Conservation (phyloP, 1,140 invertebrate species). For the Pseudobourletiella spinata region DNA sequence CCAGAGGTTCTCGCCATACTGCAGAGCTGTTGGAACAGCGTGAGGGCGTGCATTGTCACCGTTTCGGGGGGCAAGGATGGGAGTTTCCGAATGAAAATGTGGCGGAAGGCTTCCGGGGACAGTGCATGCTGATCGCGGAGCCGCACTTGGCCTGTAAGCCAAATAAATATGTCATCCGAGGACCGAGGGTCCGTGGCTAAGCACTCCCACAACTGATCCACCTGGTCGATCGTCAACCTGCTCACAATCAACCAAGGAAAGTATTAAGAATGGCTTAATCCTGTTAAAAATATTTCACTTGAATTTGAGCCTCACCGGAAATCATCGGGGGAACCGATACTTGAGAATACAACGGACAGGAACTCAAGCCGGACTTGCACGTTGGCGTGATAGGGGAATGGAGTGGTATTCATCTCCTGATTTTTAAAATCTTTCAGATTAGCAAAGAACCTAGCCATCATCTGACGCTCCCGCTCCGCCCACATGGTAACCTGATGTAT, state of each 20-base stretch:
- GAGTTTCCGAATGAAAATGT: constrained; percentile 80
- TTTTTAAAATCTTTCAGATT: constrained; percentile 51
- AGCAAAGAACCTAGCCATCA: constrained; percentile 88
- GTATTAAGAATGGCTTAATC: constrained; percentile 21
- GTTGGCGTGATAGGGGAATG: constrained; percentile 76
- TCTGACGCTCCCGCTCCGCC: constrained; percentile 78
- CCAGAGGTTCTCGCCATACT: constrained; percentile 66
- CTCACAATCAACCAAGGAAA: constrained; percentile 37
- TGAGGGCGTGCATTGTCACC: constrained; percentile 83
- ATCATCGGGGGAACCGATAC: constrained; percentile 72
- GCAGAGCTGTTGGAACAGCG: constrained; percentile 81
- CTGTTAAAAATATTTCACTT: constrained; percentile 33
- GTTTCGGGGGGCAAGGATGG: constrained; percentile 75
- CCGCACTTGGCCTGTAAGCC: constrained; percentile 51
- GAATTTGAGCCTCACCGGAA: constrained; percentile 66
- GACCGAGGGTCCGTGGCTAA: constrained; percentile 71
- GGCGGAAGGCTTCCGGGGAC: constrained; percentile 70
- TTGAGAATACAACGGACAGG: constrained; percentile 83
- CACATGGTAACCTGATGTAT: constrained; percentile 68
- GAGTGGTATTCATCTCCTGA: constrained; percentile 41
- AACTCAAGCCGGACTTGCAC: constrained; percentile 84
- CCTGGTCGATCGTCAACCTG: constrained; percentile 75
- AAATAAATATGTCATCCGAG: constrained; percentile 82
- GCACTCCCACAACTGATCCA: constrained; percentile 81
- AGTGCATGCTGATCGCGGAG: constrained; percentile 77